phyloP scores from a whole-genome alignment of 2,888 invertebrate genomes.

The Epiblema foenella region DNA sequence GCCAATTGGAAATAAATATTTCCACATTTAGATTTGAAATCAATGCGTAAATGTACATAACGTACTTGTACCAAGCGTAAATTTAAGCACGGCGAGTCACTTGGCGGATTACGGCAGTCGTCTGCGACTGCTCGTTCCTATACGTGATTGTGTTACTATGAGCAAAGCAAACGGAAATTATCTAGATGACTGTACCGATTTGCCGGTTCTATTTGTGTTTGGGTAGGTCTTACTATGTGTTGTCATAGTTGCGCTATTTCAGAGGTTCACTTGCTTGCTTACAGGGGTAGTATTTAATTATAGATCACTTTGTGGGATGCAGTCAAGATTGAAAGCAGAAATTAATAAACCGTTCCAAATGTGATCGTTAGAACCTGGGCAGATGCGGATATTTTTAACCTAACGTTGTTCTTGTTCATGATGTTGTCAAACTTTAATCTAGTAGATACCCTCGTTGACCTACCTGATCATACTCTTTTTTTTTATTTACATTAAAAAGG shows the following conservation, averaged over 20 bases:
- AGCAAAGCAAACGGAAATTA: constrained; percentile 40
- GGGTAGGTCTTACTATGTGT: constrained; percentile 73
- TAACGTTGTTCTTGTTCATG: no score
- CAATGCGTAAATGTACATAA: background rate
- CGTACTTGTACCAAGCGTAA: constrained; percentile 6
- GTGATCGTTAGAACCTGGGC: no score
- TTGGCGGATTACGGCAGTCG: constrained; percentile 39
- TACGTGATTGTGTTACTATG: constrained; percentile 37
- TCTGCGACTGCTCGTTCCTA: constrained; percentile 35
- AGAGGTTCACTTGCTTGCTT: background rate
- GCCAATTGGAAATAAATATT: no score
- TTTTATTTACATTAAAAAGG: no score
- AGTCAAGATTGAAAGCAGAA: no score
- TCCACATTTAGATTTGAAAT: background rate
- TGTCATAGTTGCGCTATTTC: constrained; percentile 53
- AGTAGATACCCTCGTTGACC: no score
- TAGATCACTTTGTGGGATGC: no score
- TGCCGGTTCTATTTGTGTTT: background rate
- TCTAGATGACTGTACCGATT: constrained; percentile 27
- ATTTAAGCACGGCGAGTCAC: constrained; percentile 41
- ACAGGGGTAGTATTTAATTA: no score
- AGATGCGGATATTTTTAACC: no score
- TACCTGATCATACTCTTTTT: no score
- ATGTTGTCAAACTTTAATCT: no score
- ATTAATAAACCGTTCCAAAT: no score